Percentiles rank a stretch among this genome's conserved stretches.
phyloP scores from a whole-genome alignment of 2,888 invertebrate species.

The Zygaena filipendulae region DNA sequence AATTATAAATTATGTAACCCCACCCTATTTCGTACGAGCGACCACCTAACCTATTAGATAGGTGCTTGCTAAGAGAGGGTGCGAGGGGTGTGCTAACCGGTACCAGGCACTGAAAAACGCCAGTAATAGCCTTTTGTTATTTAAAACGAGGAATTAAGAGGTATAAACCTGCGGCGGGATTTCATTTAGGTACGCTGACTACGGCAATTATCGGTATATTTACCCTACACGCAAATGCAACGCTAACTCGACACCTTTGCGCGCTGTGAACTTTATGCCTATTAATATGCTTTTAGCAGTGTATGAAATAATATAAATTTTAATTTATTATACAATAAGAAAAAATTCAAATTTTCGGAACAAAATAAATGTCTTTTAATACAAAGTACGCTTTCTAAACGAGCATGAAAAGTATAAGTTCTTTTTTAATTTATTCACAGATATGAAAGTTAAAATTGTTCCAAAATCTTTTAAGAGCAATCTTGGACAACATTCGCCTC shows the following conservation, averaged over 20 bases:
- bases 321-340: too few species aligned
- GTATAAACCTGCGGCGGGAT: constrained; percentile 24
- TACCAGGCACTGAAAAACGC: constrained; percentile 44
- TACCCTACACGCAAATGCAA: constrained; percentile 20
- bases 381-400: too few species aligned
- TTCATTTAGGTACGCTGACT: constrained; percentile 24
- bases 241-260: constrained; percentile 3
- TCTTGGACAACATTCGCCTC: too few species aligned
- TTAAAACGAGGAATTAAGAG: constrained; percentile 50
- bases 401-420: too few species aligned
- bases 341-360: too few species aligned
- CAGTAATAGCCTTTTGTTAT: constrained; percentile 47
- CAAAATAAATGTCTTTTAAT: too few species aligned
- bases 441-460: too few species aligned
- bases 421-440: too few species aligned
- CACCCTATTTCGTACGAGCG: constrained; percentile 13
- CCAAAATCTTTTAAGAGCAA: too few species aligned
- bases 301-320: too few species aligned
- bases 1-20: constrained; percentile 9
- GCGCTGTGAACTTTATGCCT: constrained; percentile 5
- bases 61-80: constrained; percentile 27
- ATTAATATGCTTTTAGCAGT: too few species aligned
- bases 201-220: constrained; percentile 29
- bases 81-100: constrained; percentile 33
- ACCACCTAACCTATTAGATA: constrained; percentile 33